Conservation (phyloP, 2,113 vertebrate species). For the Myotis davidii region DNA sequence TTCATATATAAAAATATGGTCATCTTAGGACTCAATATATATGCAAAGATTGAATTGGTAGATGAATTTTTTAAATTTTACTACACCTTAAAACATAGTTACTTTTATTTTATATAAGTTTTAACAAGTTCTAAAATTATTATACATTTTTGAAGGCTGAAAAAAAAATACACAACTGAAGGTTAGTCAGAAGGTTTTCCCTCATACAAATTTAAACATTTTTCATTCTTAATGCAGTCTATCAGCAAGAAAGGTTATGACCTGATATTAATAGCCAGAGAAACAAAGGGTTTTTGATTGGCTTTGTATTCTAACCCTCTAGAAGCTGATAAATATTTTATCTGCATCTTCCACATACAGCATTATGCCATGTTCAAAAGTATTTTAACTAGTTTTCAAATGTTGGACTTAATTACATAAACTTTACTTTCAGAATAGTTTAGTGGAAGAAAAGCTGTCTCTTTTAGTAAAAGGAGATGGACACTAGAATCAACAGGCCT, state of each 20-base stretch:
- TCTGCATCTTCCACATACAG: conserved; percentile 3
- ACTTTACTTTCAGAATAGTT: not conserved
- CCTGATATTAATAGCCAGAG: conserved; percentile 38
- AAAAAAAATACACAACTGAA: not conserved
- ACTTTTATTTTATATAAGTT: not conserved
- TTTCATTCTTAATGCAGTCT: not conserved
- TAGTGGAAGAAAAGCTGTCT: not conserved
- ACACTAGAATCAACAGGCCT: not conserved
- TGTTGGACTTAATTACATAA: conserved; percentile 23
- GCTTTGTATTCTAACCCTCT: conserved; percentile 25
- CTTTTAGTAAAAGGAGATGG: not conserved
- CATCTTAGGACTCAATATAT: not conserved
- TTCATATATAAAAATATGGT: not conserved
- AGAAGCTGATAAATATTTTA: conserved; percentile 54
- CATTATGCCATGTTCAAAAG: not conserved
- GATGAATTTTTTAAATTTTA: not conserved
- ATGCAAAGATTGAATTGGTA: not conserved
- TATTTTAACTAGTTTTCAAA: conserved; percentile 57
- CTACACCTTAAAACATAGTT: not conserved
- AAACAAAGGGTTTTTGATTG: conserved; percentile 32
- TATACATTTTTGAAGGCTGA: not conserved
- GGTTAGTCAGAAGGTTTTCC: not conserved
- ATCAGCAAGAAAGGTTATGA: conserved; percentile 16
- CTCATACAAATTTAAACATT: not conserved
- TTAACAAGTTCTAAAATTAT: not conserved